Conservation (phyloP, 2,888 invertebrate genomes). For the Tetragonula carbonaria region DNA sequence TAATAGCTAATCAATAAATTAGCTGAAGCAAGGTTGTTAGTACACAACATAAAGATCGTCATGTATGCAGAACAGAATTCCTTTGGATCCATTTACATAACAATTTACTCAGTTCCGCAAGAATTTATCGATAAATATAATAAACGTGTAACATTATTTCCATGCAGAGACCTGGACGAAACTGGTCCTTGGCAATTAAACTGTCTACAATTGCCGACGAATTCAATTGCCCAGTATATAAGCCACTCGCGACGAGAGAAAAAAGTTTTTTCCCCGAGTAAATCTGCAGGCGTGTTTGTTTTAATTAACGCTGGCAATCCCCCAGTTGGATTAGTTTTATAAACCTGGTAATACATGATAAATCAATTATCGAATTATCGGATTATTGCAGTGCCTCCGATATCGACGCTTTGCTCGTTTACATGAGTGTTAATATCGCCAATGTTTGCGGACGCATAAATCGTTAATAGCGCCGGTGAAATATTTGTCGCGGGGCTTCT, state of each 20-base stretch:
- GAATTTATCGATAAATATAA: background rate
- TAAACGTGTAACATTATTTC: background rate
- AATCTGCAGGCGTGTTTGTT: conserved; percentile 67
- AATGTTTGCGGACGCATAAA: conserved; percentile 73
- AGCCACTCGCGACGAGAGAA: conserved; percentile 34
- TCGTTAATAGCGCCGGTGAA: conserved; percentile 63
- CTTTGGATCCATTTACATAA: background rate
- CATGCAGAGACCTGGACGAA: too few species aligned
- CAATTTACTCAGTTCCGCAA: too few species aligned
- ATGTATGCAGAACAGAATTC: background rate
- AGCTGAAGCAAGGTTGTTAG: background rate
- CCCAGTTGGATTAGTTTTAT: conserved; percentile 72
- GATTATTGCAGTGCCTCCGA: conserved; percentile 74
- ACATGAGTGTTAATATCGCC: conserved; percentile 69
- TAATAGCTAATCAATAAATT: background rate
- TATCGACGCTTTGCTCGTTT: conserved; percentile 66
- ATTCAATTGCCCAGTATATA: conserved; percentile 40
- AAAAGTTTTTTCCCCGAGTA: conserved; percentile 36
- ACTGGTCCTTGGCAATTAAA: conserved; percentile 7
- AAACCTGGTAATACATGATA: conserved; percentile 76
- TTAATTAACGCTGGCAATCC: conserved; percentile 72
- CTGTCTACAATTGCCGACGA: conserved; percentile 15
- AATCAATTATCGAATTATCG: conserved; percentile 82
- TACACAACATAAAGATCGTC: background rate
- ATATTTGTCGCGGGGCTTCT: conserved; percentile 70